Conservation (phyloP, 2,797 vertebrate genomes). For the Moxostoma hubbsi region DNA sequence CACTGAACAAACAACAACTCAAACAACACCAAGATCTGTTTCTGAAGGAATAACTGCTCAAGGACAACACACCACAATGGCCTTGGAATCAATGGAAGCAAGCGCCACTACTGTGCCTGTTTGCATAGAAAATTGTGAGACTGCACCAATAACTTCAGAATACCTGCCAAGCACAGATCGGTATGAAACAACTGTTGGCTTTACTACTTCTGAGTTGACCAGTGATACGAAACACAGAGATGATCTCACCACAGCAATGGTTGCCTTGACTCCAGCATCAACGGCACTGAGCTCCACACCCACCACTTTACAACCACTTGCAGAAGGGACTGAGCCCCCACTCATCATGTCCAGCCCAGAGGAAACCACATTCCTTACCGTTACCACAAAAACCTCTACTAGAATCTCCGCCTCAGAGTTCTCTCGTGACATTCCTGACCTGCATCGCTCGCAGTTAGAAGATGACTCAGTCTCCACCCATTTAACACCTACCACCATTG, state of each 20-base stretch:
- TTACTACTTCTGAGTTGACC: not conserved
- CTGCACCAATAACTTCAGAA: not conserved
- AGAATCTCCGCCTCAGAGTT: not conserved
- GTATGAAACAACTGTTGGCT: not conserved
- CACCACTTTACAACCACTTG: not conserved
- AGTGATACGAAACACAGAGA: not conserved
- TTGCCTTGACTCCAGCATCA: not conserved
- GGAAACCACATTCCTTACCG: not conserved
- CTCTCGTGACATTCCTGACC: not conserved
- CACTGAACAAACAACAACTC: not conserved
- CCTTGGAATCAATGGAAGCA: not conserved
- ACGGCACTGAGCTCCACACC: not conserved
- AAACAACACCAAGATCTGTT: not conserved
- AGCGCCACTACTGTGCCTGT: too few species aligned
- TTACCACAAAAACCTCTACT: not conserved
- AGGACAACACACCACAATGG: not conserved
- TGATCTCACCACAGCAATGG: not conserved
- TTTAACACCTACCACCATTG: not conserved
- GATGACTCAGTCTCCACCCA: not conserved
- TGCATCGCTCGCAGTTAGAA: accelerated
- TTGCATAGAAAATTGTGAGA: too few species aligned
- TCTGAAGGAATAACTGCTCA: not conserved
- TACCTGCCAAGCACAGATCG: not conserved
- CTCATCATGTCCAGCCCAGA: not conserved
- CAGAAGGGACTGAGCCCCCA: not conserved